Conservation (phyloP, 2,113 vertebrate genomes). For the Equus quagga region DNA sequence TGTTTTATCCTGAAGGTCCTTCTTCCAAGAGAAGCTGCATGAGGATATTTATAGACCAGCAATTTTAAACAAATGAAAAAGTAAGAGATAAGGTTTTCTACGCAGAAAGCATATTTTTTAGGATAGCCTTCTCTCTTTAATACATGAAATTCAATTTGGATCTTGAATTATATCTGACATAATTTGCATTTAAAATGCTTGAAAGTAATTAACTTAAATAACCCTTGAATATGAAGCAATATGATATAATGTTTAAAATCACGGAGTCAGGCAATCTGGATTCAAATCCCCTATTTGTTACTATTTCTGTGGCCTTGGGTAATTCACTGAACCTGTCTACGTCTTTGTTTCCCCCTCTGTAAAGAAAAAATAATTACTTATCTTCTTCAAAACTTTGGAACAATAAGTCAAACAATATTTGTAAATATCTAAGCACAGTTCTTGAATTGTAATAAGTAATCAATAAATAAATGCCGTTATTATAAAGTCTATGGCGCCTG, state of each 20-base stretch:
- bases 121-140: neutral
- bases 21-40: constrained; percentile 29
- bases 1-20: neutral
- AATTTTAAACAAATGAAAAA: constrained; percentile 48
- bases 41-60: neutral
- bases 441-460: neutral
- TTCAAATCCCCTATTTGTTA: neutral
- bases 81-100: constrained; percentile 46
- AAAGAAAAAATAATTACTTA: neutral
- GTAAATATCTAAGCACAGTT: neutral
- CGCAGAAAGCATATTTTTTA: neutral
- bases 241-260: neutral
- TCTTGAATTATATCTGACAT: constrained; percentile 27
- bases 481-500: neutral
- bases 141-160: constrained; percentile 8
- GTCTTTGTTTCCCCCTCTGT: neutral
- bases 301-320: neutral
- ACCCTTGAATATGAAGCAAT: neutral
- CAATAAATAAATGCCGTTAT: neutral
- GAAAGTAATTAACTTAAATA: constrained; percentile 40
- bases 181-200: constrained; percentile 32
- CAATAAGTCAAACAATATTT: neutral
- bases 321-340: constrained; percentile 6
- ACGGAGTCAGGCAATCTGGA: neutral
- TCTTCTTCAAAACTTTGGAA: neutral